phyloP scores from a whole-genome alignment of 2,113 vertebrate genomes.

The Panthera tigris region DNA sequence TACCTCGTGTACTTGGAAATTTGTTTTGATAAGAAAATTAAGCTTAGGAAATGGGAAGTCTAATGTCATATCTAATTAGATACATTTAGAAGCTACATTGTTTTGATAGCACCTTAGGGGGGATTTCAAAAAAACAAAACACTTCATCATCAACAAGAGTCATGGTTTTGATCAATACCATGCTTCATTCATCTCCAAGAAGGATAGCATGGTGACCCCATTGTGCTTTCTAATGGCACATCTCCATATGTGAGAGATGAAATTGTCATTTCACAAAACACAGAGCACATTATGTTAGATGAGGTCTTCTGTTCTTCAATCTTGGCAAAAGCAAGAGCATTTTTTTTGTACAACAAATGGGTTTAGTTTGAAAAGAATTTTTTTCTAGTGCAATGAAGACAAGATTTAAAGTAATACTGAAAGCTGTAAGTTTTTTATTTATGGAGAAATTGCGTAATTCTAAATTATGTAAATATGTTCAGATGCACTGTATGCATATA shows the following conservation, averaged over 20 bases:
- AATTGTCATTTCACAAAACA: conserved; percentile 50
- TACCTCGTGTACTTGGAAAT: neutral
- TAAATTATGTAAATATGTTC: conserved; percentile 66
- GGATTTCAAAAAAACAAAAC: neutral
- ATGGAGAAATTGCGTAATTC: conserved; percentile 21
- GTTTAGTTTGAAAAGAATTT: conserved; percentile 54
- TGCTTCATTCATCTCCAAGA: conserved; percentile 2
- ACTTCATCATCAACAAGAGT: neutral
- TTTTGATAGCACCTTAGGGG: neutral
- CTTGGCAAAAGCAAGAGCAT: conserved; percentile 35
- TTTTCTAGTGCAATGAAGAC: conserved; percentile 45
- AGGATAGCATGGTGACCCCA: neutral
- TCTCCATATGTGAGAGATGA: neutral
- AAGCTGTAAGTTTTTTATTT: conserved; percentile 53
- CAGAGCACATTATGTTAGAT: neutral
- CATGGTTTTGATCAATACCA: conserved; percentile 47
- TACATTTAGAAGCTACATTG: neutral
- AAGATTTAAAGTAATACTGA: conserved; percentile 58
- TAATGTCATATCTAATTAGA: neutral
- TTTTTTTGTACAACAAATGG: conserved; percentile 53
- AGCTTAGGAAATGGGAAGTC: neutral
- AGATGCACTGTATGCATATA: neutral
- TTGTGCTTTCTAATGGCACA: neutral
- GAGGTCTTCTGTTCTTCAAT: neutral
- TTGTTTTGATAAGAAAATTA: neutral